A percentile compares a stretch with the other conserved stretches of the same genome.
Conservation (phyloP, 2,797 vertebrate species). For the Brachyrhaphis roseni region DNA sequence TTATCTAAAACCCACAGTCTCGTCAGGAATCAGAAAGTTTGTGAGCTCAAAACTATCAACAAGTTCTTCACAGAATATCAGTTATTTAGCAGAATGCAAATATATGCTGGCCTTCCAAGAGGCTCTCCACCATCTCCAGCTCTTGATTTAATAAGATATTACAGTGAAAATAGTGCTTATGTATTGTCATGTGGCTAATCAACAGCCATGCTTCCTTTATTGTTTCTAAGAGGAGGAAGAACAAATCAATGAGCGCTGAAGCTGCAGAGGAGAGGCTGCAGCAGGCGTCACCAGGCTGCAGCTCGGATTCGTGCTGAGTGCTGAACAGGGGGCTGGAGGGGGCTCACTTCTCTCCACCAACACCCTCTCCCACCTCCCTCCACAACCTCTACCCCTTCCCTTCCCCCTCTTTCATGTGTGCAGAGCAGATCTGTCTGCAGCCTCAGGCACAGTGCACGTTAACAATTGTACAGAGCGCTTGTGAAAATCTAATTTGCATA, state of each 20-base stretch:
- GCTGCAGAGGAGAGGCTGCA: slow-evolving; percentile 76
- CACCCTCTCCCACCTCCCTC: neutral
- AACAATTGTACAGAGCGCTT: slow-evolving; percentile 82
- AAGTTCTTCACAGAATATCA: slow-evolving; percentile 23
- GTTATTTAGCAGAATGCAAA: slow-evolving; percentile 1
- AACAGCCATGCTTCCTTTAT: slow-evolving; percentile 60
- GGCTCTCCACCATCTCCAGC: neutral
- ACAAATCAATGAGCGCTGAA: slow-evolving; percentile 77
- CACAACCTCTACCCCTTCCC: neutral
- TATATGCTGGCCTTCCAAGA: neutral
- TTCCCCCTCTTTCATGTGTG: slow-evolving; percentile 69
- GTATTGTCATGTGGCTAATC: slow-evolving; percentile 48
- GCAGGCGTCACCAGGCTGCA: slow-evolving; percentile 68
- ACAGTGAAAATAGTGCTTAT: slow-evolving; percentile 7
- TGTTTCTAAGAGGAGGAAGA: slow-evolving; percentile 73
- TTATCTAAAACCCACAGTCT: neutral
- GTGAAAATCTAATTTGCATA: slow-evolving; percentile 82
- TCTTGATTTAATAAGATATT: slow-evolving; percentile 13
- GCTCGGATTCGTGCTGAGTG: slow-evolving; percentile 81
- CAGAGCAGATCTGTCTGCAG: slow-evolving; percentile 81
- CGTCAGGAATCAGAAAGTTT: slow-evolving; percentile 28
- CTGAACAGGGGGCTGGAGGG: slow-evolving; percentile 66
- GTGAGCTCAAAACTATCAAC: slow-evolving; percentile 15
- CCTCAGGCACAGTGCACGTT: slow-evolving; percentile 81
- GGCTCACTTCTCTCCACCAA: slow-evolving; percentile 41